Conservation (phyloP, 2,888 invertebrate genomes). For the Cephus sareptanus region DNA sequence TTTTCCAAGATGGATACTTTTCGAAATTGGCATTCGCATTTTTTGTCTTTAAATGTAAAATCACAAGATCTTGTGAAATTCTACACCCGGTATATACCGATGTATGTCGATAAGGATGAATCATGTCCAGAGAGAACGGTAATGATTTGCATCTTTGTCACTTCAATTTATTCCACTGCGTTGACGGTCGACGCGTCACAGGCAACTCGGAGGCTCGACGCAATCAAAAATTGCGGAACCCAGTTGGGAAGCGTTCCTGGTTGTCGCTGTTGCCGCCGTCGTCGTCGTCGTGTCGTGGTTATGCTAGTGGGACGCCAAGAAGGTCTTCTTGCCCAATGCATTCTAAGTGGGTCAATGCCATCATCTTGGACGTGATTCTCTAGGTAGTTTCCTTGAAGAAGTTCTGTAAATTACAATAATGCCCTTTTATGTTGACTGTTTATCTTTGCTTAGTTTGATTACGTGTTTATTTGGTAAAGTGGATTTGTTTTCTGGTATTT, state of each 20-base stretch:
- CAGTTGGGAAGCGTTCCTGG: background rate
- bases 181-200: background rate
- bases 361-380: constrained; percentile 10
- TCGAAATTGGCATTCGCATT: background rate
- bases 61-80: background rate
- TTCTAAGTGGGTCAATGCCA: constrained; percentile 26
- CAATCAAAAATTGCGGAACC: background rate
- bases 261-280: background rate
- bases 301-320: background rate
- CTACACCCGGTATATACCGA: background rate
- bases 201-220: background rate
- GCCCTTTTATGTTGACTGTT: background rate
- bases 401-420: constrained; percentile 11
- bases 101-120: background rate
- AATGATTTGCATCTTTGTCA: background rate
- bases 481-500: background rate
- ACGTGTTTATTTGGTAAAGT: background rate
- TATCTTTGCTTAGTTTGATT: background rate
- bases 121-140: background rate
- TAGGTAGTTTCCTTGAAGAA: constrained; percentile 9
- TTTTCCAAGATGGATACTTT: background rate
- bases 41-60: background rate
- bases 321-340: constrained; percentile 16
- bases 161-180: background rate
- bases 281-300: background rate